These are phyloP conservation scores for Drosophila equinoxialis DNA, from an alignment of 1,140 invertebrate genomes.

Conservation along the genomic window DNA sequence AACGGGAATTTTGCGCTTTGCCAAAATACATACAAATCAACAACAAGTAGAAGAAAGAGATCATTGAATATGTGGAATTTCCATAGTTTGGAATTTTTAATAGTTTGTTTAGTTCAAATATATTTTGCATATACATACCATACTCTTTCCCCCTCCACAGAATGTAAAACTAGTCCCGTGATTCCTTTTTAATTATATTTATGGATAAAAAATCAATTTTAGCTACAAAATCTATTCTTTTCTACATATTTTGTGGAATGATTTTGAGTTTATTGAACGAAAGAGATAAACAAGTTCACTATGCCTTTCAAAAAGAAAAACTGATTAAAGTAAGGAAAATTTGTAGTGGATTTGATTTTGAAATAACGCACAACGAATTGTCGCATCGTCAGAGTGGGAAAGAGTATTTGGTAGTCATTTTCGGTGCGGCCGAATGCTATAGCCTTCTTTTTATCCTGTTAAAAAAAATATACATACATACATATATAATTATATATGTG, in stretches of 20 bases:
- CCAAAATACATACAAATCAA: slow-evolving; percentile 34
- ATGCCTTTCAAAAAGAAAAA: not conserved
- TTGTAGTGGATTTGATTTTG: slow-evolving; percentile 12
- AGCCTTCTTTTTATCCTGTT: slow-evolving; percentile 54
- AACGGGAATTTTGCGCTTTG: slow-evolving; percentile 54
- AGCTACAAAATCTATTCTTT: not conserved
- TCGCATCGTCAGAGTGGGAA: slow-evolving; percentile 10
- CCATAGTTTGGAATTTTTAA: not conserved
- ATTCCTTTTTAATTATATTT: not conserved
- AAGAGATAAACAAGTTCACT: too few relatives aligned
- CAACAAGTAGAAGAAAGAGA: not conserved
- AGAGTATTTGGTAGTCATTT: slow-evolving; percentile 20
- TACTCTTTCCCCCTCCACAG: slow-evolving; percentile 41
- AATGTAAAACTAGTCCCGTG: slow-evolving; percentile 7
- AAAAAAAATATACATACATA: slow-evolving; percentile 32
- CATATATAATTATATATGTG: slow-evolving; percentile 10
- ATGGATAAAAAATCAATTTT: not conserved
- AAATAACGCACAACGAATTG: slow-evolving; percentile 34
- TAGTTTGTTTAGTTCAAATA: slow-evolving; percentile 46
- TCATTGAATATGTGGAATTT: slow-evolving; percentile 27
- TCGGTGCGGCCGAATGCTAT: slow-evolving; percentile 39
- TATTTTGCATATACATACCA: slow-evolving; percentile 18
- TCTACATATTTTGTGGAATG: not conserved
- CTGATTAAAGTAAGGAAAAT: not conserved
- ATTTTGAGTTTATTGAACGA: not conserved